Evolutionary conservation across 2,888 invertebrate species (phyloP).

Genomic region (Lepeophtheirus nordmannii): DNA sequence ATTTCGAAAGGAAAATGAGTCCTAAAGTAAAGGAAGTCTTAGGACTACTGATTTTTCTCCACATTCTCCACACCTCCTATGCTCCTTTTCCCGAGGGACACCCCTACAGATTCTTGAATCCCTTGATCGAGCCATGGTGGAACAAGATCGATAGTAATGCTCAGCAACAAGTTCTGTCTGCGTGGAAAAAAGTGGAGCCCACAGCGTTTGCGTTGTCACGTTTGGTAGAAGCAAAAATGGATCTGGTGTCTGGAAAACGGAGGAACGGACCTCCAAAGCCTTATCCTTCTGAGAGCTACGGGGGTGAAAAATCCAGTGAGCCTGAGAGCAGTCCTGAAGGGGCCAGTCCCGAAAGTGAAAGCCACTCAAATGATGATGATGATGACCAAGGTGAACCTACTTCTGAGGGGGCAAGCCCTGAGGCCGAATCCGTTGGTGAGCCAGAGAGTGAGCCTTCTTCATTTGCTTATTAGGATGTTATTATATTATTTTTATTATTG

Average conservation of each 20-base stretch:
- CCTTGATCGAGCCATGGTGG: constrained; percentile 1
- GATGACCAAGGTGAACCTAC: too few species aligned
- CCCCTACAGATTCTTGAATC: neutral
- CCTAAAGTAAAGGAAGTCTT: neutral
- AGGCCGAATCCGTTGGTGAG: too few species aligned
- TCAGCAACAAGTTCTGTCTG: neutral
- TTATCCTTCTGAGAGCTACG: neutral
- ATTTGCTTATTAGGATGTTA: too few species aligned
- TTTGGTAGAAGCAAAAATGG: neutral
- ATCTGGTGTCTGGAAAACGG: neutral
- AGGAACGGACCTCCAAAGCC: neutral
- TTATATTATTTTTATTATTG: too few species aligned
- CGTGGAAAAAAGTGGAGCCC: neutral
- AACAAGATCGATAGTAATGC: neutral
- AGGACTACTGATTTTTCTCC: neutral
- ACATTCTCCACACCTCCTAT: neutral
- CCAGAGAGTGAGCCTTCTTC: too few species aligned
- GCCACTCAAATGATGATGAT: too few species aligned
- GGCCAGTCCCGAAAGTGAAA: neutral
- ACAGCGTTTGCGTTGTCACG: neutral
- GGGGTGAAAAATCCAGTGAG: neutral
- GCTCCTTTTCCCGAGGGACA: neutral
- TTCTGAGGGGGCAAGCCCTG: too few species aligned
- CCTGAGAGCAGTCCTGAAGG: neutral
- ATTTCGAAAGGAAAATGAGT: neutral